Evolutionary conservation across 2,888 invertebrate species (phyloP).

Genomic region (Carcina quercana): DNA sequence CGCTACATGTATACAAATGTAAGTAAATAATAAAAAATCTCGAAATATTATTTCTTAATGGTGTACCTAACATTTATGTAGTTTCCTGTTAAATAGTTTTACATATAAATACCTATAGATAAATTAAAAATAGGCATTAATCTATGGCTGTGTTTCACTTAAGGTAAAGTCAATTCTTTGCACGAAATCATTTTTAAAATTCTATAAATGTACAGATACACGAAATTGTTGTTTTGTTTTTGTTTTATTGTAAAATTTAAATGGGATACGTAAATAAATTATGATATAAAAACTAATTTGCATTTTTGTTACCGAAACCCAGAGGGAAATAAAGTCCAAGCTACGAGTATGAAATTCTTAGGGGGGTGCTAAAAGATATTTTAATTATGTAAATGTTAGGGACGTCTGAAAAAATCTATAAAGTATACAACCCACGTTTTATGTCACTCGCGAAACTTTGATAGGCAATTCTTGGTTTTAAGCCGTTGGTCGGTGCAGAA

Average conservation of each 20-base stretch:
- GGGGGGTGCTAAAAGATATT: too few relatives aligned
- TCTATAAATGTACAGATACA: slow-evolving; percentile 61
- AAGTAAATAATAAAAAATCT: slow-evolving; percentile 8
- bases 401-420: too few relatives aligned
- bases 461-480: too few relatives aligned
- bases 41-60: slow-evolving; percentile 20
- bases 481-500: too few relatives aligned
- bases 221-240: slow-evolving; percentile 44
- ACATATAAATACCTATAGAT: slow-evolving; percentile 17
- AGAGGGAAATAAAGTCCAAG: too few relatives aligned
- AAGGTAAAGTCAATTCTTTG: slow-evolving; percentile 72
- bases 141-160: slow-evolving; percentile 73
- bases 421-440: too few relatives aligned
- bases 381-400: too few relatives aligned
- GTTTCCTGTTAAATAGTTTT: slow-evolving; percentile 38
- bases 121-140: slow-evolving; percentile 50
- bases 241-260: slow-evolving; percentile 56
- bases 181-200: slow-evolving; percentile 61
- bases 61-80: slow-evolving; percentile 25
- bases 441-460: too few relatives aligned
- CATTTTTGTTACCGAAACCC: too few relatives aligned
- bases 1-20: not conserved
- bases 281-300: slow-evolving; percentile 25
- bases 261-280: slow-evolving; percentile 66
- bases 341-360: too few relatives aligned